Evolutionary conservation across 2,888 invertebrate genomes (phyloP).

Genomic region (Ophioninae sp.): DNA sequence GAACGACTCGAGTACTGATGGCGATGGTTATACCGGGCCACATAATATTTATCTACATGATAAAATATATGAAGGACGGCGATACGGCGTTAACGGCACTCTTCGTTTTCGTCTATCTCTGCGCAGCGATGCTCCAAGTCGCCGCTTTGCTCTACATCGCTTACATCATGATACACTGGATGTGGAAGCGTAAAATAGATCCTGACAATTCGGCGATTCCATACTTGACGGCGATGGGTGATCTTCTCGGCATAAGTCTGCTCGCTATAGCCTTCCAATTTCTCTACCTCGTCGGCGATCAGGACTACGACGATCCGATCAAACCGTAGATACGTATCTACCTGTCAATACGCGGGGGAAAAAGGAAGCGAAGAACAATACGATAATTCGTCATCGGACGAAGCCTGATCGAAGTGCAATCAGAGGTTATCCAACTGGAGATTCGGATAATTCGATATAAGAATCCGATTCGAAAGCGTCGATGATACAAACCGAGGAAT

Average conservation of each 20-base stretch:
- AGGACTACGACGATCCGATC: conserved; percentile 79
- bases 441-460: conserved; percentile 33
- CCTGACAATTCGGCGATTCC: conserved; percentile 91
- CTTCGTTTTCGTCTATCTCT: conserved; percentile 87
- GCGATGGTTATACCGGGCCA: conserved; percentile 90
- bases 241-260: conserved; percentile 88
- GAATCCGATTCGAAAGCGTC: conserved; percentile 13
- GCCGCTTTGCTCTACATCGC: conserved; percentile 85
- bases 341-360: conserved; percentile 7
- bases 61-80: conserved; percentile 86
- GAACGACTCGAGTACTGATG: conserved; percentile 88
- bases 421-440: conserved; percentile 3
- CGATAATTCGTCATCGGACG: neutral
- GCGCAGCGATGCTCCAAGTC: conserved; percentile 85
- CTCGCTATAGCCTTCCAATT: conserved; percentile 85
- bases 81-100: conserved; percentile 85
- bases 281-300: conserved; percentile 84
- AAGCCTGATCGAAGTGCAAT: conserved; percentile 11
- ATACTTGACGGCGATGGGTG: conserved; percentile 89
- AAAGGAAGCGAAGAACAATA: conserved; percentile 5
- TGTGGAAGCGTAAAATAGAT: conserved; percentile 85
- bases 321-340: conserved; percentile 64
- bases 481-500: neutral
- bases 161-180: conserved; percentile 85
- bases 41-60: conserved; percentile 88